Conservation (phyloP, 2,888 invertebrate species). For the Crocallis elinguaria region DNA sequence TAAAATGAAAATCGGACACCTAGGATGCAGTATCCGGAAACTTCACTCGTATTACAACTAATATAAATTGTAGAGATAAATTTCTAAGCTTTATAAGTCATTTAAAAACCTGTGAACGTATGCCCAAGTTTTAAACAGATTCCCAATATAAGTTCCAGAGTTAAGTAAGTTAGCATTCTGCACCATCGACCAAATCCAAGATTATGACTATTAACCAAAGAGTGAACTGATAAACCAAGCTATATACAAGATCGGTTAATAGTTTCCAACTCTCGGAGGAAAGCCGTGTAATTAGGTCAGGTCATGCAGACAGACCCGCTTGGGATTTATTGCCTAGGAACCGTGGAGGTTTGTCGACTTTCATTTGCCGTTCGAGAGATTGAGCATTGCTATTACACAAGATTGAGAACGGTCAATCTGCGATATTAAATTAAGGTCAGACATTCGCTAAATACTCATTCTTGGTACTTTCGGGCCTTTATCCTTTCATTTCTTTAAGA, state of each 20-base stretch:
- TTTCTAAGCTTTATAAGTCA: too few relatives aligned
- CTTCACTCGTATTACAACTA: too few relatives aligned
- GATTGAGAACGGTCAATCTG: not conserved
- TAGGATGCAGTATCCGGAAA: too few relatives aligned
- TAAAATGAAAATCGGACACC: too few relatives aligned
- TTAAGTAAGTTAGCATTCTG: not conserved
- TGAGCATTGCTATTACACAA: not conserved
- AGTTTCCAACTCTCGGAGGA: not conserved
- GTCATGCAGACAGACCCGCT: conserved; percentile 23
- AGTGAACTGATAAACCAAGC: not conserved
- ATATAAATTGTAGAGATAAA: too few relatives aligned
- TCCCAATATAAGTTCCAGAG: too few relatives aligned
- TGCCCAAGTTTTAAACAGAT: too few relatives aligned
- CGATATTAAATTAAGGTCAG: not conserved
- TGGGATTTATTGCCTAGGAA: conserved; percentile 18
- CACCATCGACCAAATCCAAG: not conserved
- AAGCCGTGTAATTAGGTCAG: conserved; percentile 26
- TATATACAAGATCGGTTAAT: not conserved
- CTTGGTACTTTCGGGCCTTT: not conserved
- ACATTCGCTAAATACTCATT: not conserved
- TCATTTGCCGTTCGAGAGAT: conserved; percentile 11
- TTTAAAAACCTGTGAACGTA: too few relatives aligned
- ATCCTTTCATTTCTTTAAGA: too few relatives aligned
- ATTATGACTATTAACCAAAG: not conserved
- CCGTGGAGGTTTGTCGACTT: conserved; percentile 15